Base-by-base conservation (phyloP, 2,113 vertebrate species). In the Esox niger region DNA sequence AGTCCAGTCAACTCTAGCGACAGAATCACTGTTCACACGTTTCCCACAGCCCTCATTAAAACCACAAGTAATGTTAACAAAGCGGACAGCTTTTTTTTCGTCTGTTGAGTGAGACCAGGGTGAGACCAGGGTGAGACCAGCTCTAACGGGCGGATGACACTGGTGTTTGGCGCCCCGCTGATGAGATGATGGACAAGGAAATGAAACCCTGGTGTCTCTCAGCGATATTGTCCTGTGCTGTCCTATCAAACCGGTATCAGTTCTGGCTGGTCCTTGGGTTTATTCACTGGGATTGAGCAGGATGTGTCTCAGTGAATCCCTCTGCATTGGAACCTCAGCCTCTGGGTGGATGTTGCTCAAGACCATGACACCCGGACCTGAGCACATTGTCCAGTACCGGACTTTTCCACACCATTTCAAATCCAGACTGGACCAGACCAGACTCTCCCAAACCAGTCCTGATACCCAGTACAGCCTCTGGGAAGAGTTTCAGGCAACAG, bases 1-100 rank as follows among this genome's bases (percentile, higher is more conserved):
- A 82, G 81, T 83, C 81, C 78, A 80, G n/a, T n/a, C n/a, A n/a
- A n/a, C n/a, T n/a, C n/a, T n/a, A n/a, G 74, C 65, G 32, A 76
- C 79, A 81, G 84, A 84, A 87, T 85, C 80, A 80, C 79, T 77
- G 82, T 82, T 83, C 64, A 23, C n/a, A 52, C 38, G 21, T 23
- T 23, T 9, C 2, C 47, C 38, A 43, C 3, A 52, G 47, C 47
- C n/a, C n/a, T 21, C 11, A 23, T 43, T 43, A 15, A 17, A 17
- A 43, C 38, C 38, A 15, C 38, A 43, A 43, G 38, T 17, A 17
- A 43, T 43, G 38, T 52, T 9, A 21, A 52, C 47, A 52, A 52
- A 52, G 1, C 20, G 8, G 21, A 2, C 47, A 9, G 17, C 20
- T 52, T 52, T 23, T 8, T 21, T 52, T 38, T 52, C 15, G 11